Evolutionary conservation across 2,888 invertebrate genomes (phyloP).

Genomic region (Archips xylosteana): DNA sequence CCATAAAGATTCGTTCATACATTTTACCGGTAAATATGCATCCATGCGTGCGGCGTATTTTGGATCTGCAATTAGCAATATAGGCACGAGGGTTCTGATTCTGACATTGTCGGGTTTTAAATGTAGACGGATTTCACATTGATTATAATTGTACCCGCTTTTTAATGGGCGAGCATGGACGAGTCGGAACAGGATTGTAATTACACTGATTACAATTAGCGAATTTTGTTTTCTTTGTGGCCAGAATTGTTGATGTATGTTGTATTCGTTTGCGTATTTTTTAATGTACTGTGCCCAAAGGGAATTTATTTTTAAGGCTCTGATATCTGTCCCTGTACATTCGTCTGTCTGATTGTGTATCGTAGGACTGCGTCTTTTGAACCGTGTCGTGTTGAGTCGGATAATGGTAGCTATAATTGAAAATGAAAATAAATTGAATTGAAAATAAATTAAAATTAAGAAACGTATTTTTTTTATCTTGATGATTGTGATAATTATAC

Average conservation of each 20-base stretch:
- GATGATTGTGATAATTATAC: too few species aligned
- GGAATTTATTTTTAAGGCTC: too few species aligned
- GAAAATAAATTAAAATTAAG: too few species aligned
- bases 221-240: conserved; percentile 6
- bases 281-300: too few species aligned
- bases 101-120: conserved; percentile 60
- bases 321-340: too few species aligned
- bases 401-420: too few species aligned
- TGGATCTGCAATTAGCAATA: conserved; percentile 78
- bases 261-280: background rate
- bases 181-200: background rate
- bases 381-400: too few species aligned
- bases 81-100: conserved; percentile 73
- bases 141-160: conserved; percentile 34
- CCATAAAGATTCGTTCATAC: conserved; percentile 77
- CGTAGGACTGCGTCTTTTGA: too few species aligned
- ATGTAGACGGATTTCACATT: conserved; percentile 47
- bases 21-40: conserved; percentile 73
- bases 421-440: too few species aligned
- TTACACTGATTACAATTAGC: conserved; percentile 10
- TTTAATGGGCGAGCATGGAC: conserved; percentile 16
- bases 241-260: background rate
- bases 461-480: too few species aligned
- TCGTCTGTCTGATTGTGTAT: too few species aligned
- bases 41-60: conserved; percentile 77